Evolutionary conservation across 2,888 invertebrate genomes (phyloP), one percentile per base, ranked within the genome.

Genomic region (Adelognathus sp.): DNA sequence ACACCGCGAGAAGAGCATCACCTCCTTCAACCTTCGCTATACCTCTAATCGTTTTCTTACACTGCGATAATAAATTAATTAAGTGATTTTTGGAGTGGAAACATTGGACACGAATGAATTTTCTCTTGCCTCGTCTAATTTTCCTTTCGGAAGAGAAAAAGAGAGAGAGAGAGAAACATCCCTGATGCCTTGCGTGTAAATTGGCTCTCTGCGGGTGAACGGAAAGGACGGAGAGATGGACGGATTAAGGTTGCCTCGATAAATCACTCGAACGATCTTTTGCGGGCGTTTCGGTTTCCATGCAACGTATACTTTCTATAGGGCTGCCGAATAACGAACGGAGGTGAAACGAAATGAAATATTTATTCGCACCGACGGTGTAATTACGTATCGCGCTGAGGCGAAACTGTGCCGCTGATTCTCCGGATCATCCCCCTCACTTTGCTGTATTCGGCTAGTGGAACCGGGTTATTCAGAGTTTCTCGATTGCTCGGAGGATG

Each of bases 301-400:
- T n/a, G n/a, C n/a, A n/a, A n/a, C n/a, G n/a, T n/a, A n/a, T n/a
- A n/a, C n/a, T n/a, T 46, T 44, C 44, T 31, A 14, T 58, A 58
- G 6, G 29, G 27, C 24, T 5, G 11, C 33, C n/a, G 14, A 46
- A 60, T 31, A 39, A 63, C 61, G 54, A 33, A 50, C 41, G 44
- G 66, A 36, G 52, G 50, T 66, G 41, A 27, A 58, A 50, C 29
- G 50, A 69, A 56, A 77, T 83, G 81, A 83, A 86, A 83, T 84
- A 85, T 84, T 85, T 83, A 85, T 82, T 81, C 77, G 71, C 76
- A 82, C 80, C 56, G 72, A 63, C 41, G 44, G 69, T n/a, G 78
- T 79, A 84, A 85, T 85, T 84, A 84, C 80, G 76, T 79, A 81
- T 36, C 36, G 14, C 58, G 61, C 63, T 16, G n/a, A 36, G 6